A percentile compares a stretch with the other conserved stretches of the same genome.
Evolutionary conservation across 2,113 vertebrate genomes (phyloP).

Genomic region (Atrichornis clamosus): DNA sequence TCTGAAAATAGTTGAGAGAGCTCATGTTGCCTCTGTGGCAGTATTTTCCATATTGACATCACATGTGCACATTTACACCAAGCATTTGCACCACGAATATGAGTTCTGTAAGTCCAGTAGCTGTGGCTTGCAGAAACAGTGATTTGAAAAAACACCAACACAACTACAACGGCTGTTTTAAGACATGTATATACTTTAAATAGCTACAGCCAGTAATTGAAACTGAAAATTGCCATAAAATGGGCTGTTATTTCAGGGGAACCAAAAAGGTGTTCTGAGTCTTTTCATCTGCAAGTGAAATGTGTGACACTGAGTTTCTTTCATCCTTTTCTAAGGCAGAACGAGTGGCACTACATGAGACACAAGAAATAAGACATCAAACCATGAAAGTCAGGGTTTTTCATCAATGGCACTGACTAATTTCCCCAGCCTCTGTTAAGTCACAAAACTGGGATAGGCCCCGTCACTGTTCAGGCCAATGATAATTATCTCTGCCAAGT

Average conservation of each 20-base stretch:
- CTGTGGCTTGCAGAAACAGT: neutral
- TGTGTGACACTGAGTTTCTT: slow-evolving; percentile 13
- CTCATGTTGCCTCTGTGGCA: neutral
- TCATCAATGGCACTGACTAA: neutral
- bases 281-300: slow-evolving; percentile 42
- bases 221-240: slow-evolving; percentile 1
- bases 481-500: neutral
- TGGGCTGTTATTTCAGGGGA: neutral
- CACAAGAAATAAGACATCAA: neutral
- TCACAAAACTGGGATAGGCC: neutral
- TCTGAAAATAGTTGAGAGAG: neutral
- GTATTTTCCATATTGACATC: neutral
- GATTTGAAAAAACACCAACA: neutral
- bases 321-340: slow-evolving; percentile 28
- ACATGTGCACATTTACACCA: neutral
- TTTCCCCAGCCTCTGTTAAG: neutral
- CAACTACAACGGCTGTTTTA: neutral
- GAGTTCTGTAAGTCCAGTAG: neutral
- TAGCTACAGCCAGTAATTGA: neutral
- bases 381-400: neutral
- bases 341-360: neutral
- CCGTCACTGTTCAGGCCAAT: neutral
- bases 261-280: neutral
- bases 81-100: neutral
- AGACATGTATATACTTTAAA: neutral